Evolutionary conservation across 2,797 vertebrate species (phyloP), one percentile per base, ranked within the genome.

Genomic region (Carcharodon carcharias): DNA sequence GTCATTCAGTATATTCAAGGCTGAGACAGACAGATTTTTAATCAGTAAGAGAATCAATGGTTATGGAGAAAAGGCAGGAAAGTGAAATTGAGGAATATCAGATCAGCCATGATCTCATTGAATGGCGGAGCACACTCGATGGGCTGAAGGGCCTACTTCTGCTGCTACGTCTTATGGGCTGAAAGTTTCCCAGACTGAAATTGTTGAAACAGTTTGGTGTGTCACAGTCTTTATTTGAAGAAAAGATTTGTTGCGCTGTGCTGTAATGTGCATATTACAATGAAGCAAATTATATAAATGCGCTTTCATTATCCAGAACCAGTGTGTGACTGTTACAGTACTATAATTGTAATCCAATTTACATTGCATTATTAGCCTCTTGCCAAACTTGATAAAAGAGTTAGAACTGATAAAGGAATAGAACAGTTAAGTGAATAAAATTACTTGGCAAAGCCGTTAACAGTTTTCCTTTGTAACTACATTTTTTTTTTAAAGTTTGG

Each of bases 381-480:
- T 93, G 91, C 91, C 63, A 93, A 67, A 67, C n/a, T 93, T 67
- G 63, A 67, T 45, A 93, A 21, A 93, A 67, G 2, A 67, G 21
- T 93, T 93, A 63, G 63, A 93, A 93, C 40, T n/a, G 91, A 67
- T 93, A 67, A 67, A 67, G 23, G 82, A 85, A 93, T 67, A 93
- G n/a, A 93, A 93, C 18, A n/a, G 21, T 28, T 67, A 67, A 93
- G 21, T 93, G n/a, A 93, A 93, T 65, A 45, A 93, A 93, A 26
- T 93, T 93, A 67, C 61, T 93, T 93, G 91, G 61, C 63, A 93
- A 45, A 93, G 63, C 67, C 61, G 28, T 65, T 67, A 67, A 65
- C n/a, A 93, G 61, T 45, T 45, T 93, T 93, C 91, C 63, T 93
- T 67, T 93, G 63, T 93, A 67, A 63, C 67, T 65, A 23, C 89